phyloP scores from a whole-genome alignment of 2,888 invertebrate species.

The Troides helena region DNA sequence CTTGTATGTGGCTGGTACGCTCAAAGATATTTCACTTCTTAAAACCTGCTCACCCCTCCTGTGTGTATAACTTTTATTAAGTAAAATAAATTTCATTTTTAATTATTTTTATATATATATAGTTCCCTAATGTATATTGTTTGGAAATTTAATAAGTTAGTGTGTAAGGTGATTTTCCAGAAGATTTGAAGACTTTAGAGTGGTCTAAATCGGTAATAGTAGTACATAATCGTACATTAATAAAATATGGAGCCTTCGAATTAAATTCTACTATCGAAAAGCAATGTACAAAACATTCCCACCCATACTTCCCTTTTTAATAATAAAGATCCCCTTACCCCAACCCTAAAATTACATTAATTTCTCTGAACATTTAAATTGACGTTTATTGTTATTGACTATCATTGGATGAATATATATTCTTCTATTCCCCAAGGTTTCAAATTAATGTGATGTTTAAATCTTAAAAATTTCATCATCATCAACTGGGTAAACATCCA shows the following conservation, averaged over 20 bases:
- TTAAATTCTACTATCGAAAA: background rate
- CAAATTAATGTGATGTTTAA: no score
- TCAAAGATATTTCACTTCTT: slow-evolving; percentile 36
- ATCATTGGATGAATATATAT: no score
- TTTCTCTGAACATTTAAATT: no score
- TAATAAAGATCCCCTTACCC: background rate
- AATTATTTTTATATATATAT: slow-evolving; percentile 30
- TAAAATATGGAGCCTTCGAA: background rate
- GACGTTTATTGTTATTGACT: no score
- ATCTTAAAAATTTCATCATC: no score
- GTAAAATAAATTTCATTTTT: slow-evolving; percentile 32
- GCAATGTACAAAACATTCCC: background rate
- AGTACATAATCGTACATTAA: background rate
- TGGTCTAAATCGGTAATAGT: background rate
- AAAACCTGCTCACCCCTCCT: slow-evolving; percentile 65
- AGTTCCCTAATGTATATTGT: slow-evolving; percentile 24
- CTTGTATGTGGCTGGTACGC: slow-evolving; percentile 41
- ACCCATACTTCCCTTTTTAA: background rate
- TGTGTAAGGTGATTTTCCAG: slow-evolving; percentile 19
- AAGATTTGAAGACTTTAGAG: slow-evolving; percentile 13
- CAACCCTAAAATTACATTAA: no score
- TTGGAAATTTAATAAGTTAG: slow-evolving; percentile 24
- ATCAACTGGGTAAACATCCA: no score
- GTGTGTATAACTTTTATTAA: slow-evolving; percentile 34
- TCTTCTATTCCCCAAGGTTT: no score